Conservation (phyloP, 2,797 vertebrate genomes). For the Enteromius afrohamiltoni region DNA sequence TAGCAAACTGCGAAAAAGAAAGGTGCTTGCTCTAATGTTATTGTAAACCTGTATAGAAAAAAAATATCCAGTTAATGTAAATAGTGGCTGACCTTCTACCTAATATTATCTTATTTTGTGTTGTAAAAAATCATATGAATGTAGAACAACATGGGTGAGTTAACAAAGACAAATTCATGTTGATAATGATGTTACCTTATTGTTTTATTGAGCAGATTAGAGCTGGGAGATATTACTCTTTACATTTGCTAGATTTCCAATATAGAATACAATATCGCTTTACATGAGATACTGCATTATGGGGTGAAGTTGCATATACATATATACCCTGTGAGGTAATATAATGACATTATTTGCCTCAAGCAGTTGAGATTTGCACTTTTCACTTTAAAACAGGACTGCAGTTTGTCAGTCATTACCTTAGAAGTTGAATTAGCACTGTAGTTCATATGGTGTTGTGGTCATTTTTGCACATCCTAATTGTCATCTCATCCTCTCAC, state of each 20-base stretch:
- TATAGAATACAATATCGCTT: neutral
- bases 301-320: neutral
- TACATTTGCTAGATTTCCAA: neutral
- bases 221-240: neutral
- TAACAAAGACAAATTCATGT: neutral
- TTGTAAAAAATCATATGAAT: neutral
- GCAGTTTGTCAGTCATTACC: neutral
- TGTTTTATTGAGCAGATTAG: neutral
- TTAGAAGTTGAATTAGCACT: neutral
- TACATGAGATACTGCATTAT: neutral
- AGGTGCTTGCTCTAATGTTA: neutral
- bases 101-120: neutral
- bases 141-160: neutral
- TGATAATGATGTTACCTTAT: neutral
- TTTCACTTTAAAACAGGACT: neutral
- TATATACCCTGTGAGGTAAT: neutral
- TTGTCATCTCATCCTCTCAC: conserved; percentile 12
- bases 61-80: neutral
- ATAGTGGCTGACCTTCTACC: neutral
- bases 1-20: neutral
- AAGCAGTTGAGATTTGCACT: neutral
- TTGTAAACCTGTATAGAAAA: neutral
- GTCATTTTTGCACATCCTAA: neutral
- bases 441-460: neutral
- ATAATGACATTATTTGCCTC: neutral